Evolutionary conservation across 2,797 vertebrate genomes (phyloP), one percentile per base, ranked within the genome.

Genomic region (Phaenicophaeus curvirostris): DNA sequence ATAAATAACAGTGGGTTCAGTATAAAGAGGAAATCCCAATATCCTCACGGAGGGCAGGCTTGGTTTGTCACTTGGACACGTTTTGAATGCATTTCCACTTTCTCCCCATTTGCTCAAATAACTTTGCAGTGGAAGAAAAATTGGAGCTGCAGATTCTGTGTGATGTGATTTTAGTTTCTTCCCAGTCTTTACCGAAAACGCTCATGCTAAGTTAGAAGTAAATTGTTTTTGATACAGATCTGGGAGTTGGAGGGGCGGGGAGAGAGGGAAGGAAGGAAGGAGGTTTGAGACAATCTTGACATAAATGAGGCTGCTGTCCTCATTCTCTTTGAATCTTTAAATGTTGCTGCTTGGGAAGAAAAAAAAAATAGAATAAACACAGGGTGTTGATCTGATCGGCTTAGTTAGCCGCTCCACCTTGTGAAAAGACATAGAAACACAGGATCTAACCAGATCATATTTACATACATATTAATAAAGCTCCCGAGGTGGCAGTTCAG

Each of bases 341-440:
- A 59, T 48, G 20, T 72, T 58, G 67, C 67, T 87, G 80, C 68
- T 94, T 76, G 50, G 39, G 41, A 77, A 58, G 39, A 4, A 14
- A 69, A 33, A 66, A 81, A 27, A 44, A 80, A 19, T 27, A 50
- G 13, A 55, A 93, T 50, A 94, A 96, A 85, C 46, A 51, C 31
- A 33, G 83, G 67, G 53, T 6, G 41, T 72, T 76, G 63, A 89
- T 95, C 93, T 72, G 73, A 94, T 95, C 28, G 0, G 85, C 75
- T 91, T 87, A 85, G 66, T 73, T 93, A 91, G 91, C 88, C 95
- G 18, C 90, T 94, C 95, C 96, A 94, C 94, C 95, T 96, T 91
- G 92, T 82, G 87, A 95, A 90, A 87, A 94, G 80, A 67, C 75
- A 91, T 55, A 63, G 73, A 95, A 90, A 19, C 66, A 48, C 92